Evolutionary conservation across 2,797 vertebrate genomes (phyloP).

Genomic region (Neosilurus mollespiculum): DNA sequence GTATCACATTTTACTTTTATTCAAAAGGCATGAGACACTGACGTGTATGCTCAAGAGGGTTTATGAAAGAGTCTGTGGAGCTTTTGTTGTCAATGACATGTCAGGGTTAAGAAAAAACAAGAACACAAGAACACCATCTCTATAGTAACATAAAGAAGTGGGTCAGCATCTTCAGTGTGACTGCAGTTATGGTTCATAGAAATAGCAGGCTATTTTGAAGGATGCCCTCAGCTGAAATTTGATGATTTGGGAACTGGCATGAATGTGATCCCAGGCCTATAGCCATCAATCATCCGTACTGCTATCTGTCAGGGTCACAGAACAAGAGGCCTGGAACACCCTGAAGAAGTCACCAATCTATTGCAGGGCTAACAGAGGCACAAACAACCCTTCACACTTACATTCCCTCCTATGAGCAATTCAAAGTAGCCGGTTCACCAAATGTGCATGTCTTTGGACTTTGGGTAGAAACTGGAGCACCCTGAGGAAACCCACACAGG

Average conservation of each 20-base stretch:
- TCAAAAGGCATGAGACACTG: neutral
- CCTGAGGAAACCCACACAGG: no score
- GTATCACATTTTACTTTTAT: neutral
- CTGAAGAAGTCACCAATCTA: no score
- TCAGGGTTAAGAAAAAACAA: neutral
- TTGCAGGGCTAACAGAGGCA: no score
- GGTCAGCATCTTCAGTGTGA: neutral
- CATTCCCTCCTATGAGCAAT: no score
- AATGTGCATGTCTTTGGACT: no score
- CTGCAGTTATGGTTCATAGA: neutral
- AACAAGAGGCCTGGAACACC: no score
- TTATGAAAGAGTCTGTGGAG: neutral
- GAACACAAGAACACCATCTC: neutral
- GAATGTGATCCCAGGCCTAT: neutral
- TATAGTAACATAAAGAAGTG: neutral
- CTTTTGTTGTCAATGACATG: neutral
- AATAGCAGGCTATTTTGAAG: neutral
- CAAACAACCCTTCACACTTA: no score
- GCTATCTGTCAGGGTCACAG: no score
- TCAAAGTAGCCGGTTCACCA: no score
- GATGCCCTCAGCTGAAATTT: neutral
- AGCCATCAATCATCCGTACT: no score
- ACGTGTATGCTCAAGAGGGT: constrained; percentile 1
- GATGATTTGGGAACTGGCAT: neutral
- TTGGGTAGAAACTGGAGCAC: no score